Evolutionary conservation across 2,888 invertebrate species (phyloP).

Genomic region (Serripes groenlandicus): DNA sequence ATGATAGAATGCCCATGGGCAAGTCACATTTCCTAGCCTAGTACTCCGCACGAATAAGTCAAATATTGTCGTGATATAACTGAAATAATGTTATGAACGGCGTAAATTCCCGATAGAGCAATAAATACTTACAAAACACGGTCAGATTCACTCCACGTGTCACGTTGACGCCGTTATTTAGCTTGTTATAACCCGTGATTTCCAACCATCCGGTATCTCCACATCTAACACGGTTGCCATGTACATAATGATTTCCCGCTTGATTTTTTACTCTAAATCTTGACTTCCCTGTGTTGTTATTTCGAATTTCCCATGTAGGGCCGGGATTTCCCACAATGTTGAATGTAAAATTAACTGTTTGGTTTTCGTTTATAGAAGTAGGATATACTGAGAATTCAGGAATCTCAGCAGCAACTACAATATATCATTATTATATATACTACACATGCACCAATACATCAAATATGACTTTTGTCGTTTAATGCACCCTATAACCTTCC

Average conservation of each 20-base stretch:
- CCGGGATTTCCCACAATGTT: slow-evolving; percentile 33
- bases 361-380: slow-evolving; percentile 29
- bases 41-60: too few relatives aligned
- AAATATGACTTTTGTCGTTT: too few relatives aligned
- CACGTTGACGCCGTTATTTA: slow-evolving; percentile 39
- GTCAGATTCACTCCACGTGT: slow-evolving; percentile 41
- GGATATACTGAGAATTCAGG: slow-evolving; percentile 19
- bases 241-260: not conserved
- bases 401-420: slow-evolving; percentile 37
- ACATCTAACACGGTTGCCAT: slow-evolving; percentile 3
- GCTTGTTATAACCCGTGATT: slow-evolving; percentile 48
- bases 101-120: too few relatives aligned
- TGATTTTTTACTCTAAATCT: not conserved
- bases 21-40: too few relatives aligned
- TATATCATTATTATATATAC: too few relatives aligned
- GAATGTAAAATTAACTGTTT: slow-evolving; percentile 23
- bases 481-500: too few relatives aligned
- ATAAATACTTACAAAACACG: slow-evolving; percentile 47
- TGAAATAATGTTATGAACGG: too few relatives aligned
- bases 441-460: too few relatives aligned
- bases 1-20: too few relatives aligned
- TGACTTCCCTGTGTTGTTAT: slow-evolving; percentile 1
- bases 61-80: too few relatives aligned
- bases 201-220: slow-evolving; percentile 35
- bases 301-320: slow-evolving; percentile 40